Percentiles rank a stretch among this genome's conserved stretches.
Evolutionary conservation across 2,888 invertebrate species (phyloP).

Genomic region (Macrophya annulata): DNA sequence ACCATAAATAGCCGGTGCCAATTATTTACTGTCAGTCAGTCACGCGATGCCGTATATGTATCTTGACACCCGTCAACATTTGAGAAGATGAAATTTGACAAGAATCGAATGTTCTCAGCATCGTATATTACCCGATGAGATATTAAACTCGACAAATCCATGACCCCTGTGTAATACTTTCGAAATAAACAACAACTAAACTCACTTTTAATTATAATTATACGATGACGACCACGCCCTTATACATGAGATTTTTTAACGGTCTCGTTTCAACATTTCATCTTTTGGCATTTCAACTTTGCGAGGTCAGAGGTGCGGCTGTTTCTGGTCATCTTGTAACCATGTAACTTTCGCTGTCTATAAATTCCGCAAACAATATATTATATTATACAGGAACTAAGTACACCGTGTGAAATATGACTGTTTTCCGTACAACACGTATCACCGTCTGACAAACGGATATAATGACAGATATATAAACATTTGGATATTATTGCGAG

Average conservation of each 20-base stretch:
- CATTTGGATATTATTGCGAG: background rate
- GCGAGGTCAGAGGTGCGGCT: constrained; percentile 27
- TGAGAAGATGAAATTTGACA: constrained; percentile 20
- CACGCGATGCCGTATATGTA: constrained; percentile 33
- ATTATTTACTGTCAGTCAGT: constrained; percentile 47
- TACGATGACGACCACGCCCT: constrained; percentile 26
- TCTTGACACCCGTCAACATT: constrained; percentile 43
- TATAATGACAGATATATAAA: background rate
- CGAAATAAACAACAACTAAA: background rate
- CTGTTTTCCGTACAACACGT: background rate
- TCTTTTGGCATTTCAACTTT: constrained; percentile 24
- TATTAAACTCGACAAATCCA: background rate
- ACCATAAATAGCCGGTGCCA: constrained; percentile 40
- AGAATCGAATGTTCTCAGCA: background rate
- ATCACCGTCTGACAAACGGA: background rate
- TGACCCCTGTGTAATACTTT: background rate
- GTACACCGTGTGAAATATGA: background rate
- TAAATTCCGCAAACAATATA: background rate
- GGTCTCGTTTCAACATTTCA: constrained; percentile 3
- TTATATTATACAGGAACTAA: background rate
- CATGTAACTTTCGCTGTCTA: background rate
- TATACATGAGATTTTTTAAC: background rate
- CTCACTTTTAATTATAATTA: constrained; percentile 36
- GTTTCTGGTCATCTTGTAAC: constrained; percentile 21
- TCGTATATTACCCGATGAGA: background rate